Conservation (phyloP, 2,888 invertebrate genomes). For the Meiosimyza platycephala region DNA sequence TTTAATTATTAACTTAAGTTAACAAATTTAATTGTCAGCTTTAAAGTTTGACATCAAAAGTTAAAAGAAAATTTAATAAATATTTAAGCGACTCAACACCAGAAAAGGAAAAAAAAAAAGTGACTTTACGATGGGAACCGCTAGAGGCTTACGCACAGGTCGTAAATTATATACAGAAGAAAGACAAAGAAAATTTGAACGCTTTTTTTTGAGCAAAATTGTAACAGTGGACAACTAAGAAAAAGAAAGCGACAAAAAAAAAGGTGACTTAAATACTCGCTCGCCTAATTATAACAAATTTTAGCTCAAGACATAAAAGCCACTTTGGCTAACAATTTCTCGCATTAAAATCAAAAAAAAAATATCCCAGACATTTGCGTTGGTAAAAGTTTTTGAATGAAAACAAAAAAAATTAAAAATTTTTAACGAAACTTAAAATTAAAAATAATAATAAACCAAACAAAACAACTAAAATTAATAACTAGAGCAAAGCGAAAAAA, state of each 20-base stretch:
- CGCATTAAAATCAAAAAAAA: constrained; percentile 1
- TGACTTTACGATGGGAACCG: constrained; percentile 10
- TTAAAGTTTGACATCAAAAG: background rate
- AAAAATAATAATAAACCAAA: background rate
- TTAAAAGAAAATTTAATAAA: background rate
- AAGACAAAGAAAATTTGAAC: no score
- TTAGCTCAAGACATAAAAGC: no score
- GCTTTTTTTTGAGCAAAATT: no score
- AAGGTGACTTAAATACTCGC: no score
- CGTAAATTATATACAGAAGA: background rate
- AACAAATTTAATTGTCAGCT: background rate
- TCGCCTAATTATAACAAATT: no score
- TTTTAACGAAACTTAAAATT: background rate
- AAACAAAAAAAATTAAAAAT: no score
- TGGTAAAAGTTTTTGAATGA: no score
- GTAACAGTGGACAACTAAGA: no score
- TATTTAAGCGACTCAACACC: background rate
- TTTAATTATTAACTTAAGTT: constrained; percentile 14
- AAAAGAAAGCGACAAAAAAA: no score
- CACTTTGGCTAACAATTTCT: background rate
- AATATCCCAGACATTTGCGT: no score
- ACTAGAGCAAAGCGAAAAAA: background rate
- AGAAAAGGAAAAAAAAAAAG: background rate
- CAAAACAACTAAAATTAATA: background rate
- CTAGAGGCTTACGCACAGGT: background rate